Evolutionary conservation across 2,888 invertebrate genomes (phyloP), one percentile per base, ranked within the genome.

Genomic region (Gryllus longicercus): DNA sequence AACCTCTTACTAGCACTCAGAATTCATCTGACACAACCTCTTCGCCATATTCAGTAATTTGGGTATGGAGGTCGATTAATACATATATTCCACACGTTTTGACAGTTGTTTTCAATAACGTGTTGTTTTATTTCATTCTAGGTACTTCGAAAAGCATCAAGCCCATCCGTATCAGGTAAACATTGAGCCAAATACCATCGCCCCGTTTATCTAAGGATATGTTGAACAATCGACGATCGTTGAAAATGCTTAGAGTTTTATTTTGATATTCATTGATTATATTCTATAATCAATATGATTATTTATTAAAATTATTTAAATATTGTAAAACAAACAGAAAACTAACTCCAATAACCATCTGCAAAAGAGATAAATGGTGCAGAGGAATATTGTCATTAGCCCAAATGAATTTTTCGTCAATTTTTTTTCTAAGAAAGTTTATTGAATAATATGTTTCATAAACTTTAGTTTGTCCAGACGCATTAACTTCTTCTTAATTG

Each of bases 121-220:
- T 81, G 77, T 21, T 82, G 82, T 82, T 85, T 88, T 88, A 87
- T 91, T 87, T 90, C 86, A 90, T 93, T 91, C 86, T 92, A 96
- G 96, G 96, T 96, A 96, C 94, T 95, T 96, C 92, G 96, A 96
- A 92, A 96, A 96, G 93, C 96, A 96, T 92, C 96, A 96, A 91
- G 90, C 96, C 95, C 96, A 96, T 95, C 95, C 96, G 90, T 96
- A 95, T 92, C 96, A 96, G 96, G 96, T 96, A 93, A 92, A 89
- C 89, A 79, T 79, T n/a, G 76, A 25, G 75, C 51, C 51, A 78
- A 75, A 79, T 79, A 77, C 50, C 77, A 14, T 63, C 78, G 12
- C 50, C 50, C 50, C 50, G 63, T 77, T 75, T n/a, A n/a, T n/a
- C 51, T 50, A 76, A 50, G 63, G 77, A 12, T 49, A 75, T 10